phyloP scores from a whole-genome alignment of 1,140 invertebrate genomes.

The Chironomus tepperi region DNA sequence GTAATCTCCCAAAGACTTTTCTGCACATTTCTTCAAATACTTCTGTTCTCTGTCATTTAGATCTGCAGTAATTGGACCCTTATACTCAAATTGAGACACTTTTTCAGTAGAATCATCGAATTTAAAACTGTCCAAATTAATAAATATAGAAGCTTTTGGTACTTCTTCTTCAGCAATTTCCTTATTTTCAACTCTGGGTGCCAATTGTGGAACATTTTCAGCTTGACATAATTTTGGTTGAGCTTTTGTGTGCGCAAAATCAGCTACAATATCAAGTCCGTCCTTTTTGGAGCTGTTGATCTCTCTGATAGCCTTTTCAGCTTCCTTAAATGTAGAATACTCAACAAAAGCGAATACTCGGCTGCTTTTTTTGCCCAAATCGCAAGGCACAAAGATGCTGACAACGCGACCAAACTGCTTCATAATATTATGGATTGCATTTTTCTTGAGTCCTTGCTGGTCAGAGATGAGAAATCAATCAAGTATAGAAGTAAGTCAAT shows the following conservation, averaged over 20 bases:
- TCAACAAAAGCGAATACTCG: background rate
- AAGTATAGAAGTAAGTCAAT: no score
- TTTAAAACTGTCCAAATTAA: background rate
- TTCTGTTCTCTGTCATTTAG: background rate
- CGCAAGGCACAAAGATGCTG: background rate
- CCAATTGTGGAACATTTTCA: background rate
- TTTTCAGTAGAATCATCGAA: background rate
- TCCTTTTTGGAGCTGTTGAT: background rate
- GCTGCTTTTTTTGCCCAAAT: background rate
- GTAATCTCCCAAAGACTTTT: background rate
- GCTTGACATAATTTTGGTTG: background rate
- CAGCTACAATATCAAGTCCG: background rate
- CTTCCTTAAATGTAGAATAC: background rate
- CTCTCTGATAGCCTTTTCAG: background rate
- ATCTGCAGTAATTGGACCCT: background rate
- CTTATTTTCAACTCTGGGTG: background rate
- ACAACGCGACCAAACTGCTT: background rate
- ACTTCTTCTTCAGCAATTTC: background rate
- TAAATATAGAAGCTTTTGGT: background rate
- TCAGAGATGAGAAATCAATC: no score
- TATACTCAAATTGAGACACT: background rate
- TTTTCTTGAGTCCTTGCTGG: background rate
- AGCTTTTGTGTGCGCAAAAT: background rate
- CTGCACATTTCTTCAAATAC: background rate
- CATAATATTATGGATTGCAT: background rate